These are phyloP conservation scores for Anticlea derivata DNA, from an alignment of 2,888 invertebrate species.

Conservation along the genomic window DNA sequence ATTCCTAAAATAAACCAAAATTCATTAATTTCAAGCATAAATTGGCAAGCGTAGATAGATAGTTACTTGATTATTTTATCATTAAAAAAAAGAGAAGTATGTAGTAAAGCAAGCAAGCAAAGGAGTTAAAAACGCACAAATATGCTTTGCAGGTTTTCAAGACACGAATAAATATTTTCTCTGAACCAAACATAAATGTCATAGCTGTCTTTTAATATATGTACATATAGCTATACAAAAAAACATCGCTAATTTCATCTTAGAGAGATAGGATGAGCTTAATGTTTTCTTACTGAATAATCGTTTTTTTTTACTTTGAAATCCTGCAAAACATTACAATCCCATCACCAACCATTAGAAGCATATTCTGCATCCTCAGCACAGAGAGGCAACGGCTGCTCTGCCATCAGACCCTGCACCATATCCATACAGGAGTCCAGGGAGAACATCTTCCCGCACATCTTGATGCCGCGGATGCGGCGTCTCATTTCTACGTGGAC, in stretches of 20 bases:
- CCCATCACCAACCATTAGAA: conserved; percentile 69
- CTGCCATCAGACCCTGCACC: conserved; percentile 88
- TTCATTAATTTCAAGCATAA: conserved; percentile 14
- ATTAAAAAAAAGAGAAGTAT: no score
- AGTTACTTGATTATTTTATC: no score
- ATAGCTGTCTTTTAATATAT: no score
- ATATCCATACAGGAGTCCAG: conserved; percentile 96
- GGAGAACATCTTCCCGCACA: conserved; percentile 96
- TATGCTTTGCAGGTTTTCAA: neutral
- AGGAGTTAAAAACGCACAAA: neutral
- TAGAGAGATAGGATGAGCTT: no score
- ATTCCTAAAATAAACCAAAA: conserved; percentile 63
- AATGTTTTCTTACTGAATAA: no score
- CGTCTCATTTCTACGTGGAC: conserved; percentile 88
- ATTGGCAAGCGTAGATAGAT: no score
- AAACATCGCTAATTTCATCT: no score
- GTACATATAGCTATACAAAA: no score
- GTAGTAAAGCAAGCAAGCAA: neutral
- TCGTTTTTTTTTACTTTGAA: neutral
- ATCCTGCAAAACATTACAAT: conserved; percentile 16
- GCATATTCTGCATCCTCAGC: conserved; percentile 80
- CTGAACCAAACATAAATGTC: no score
- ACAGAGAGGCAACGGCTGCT: conserved; percentile 78
- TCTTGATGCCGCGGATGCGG: conserved; percentile 93
- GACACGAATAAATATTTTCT: no score